Conservation (phyloP, 2,888 invertebrate genomes). For the Andrena hattorfiana region DNA sequence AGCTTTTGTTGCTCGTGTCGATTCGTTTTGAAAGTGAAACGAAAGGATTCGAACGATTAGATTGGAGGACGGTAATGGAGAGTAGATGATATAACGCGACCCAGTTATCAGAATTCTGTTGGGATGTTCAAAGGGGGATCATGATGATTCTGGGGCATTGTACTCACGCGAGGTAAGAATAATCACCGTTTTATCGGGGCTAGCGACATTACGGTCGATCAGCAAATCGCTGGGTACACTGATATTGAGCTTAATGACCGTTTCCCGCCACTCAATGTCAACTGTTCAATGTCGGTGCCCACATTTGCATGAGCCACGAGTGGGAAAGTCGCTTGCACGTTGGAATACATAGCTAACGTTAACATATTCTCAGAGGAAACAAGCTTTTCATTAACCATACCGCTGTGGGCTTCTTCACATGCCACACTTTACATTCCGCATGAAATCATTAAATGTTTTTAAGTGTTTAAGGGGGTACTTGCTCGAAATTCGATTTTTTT, state of each 20-base stretch:
- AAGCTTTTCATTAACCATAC: background rate
- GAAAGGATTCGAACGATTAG: background rate
- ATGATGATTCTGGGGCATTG: background rate
- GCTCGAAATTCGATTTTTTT: too few species aligned
- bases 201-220: slow-evolving; percentile 52
- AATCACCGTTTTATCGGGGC: slow-evolving; percentile 51
- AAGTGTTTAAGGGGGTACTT: background rate
- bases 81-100: background rate
- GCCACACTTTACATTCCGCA: background rate
- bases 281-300: slow-evolving; percentile 59
- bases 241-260: slow-evolving; percentile 67
- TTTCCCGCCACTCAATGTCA: slow-evolving; percentile 68
- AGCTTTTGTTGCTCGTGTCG: background rate
- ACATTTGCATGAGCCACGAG: slow-evolving; percentile 49
- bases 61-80: background rate
- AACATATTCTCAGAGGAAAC: slow-evolving; percentile 10
- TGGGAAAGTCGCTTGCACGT: slow-evolving; percentile 22
- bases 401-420: background rate
- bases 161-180: slow-evolving; percentile 34
- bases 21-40: background rate
- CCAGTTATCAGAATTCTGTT: background rate
- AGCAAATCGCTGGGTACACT: slow-evolving; percentile 25
- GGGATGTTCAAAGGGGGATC: background rate
- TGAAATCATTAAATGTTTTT: background rate
- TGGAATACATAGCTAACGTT: slow-evolving; percentile 6